Conservation (phyloP, 1,140 invertebrate genomes). For the Phymastichus coffea region DNA sequence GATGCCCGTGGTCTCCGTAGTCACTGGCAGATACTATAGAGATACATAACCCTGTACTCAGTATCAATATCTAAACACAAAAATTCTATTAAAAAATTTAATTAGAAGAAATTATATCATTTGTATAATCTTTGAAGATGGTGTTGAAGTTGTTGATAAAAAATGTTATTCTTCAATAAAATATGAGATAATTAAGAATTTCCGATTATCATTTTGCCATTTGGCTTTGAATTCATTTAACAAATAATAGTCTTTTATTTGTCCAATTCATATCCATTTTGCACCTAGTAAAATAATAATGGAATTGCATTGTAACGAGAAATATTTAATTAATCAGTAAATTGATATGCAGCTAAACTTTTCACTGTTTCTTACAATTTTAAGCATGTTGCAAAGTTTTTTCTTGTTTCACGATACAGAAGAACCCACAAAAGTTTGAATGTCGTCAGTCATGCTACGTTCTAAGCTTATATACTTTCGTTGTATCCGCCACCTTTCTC, state of each 20-base stretch:
- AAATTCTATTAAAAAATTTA: not conserved
- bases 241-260: too few species aligned
- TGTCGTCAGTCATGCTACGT: conserved; percentile 35
- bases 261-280: too few species aligned
- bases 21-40: conserved; percentile 34
- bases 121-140: not conserved
- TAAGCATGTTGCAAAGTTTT: conserved; percentile 36
- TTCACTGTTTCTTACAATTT: conserved; percentile 41
- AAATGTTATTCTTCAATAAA: too few species aligned
- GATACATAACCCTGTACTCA: conserved; percentile 30
- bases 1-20: conserved; percentile 36
- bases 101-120: not conserved
- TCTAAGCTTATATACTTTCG: conserved; percentile 49
- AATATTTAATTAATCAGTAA: too few species aligned
- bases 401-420: conserved; percentile 17
- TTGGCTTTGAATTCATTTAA: too few species aligned
- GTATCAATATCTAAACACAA: conserved; percentile 38
- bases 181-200: too few species aligned
- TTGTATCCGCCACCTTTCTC: conserved; percentile 51
- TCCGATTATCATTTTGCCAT: too few species aligned
- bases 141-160: not conserved
- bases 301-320: too few species aligned
- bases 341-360: too few species aligned
- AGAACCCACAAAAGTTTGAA: conserved; percentile 24
- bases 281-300: too few species aligned